Base-by-base conservation (phyloP, 2,888 invertebrate species). In the Eurytoma adleriae region DNA sequence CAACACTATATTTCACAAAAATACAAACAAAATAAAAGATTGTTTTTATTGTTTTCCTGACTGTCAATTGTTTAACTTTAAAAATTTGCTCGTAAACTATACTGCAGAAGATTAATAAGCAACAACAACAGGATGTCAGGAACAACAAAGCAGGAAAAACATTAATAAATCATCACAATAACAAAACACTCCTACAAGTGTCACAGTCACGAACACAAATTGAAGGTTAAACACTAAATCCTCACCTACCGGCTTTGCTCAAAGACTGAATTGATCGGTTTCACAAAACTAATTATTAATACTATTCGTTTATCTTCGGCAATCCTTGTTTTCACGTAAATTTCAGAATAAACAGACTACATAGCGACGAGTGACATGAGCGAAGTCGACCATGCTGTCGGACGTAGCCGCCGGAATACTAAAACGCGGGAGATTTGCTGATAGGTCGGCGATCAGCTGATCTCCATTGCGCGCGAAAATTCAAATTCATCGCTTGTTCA, bases 391-490 rank as follows among this genome's bases (percentile, higher is more conserved):
- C 64, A n/a, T n/a, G 30, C 64, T 64, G 40, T n/a, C n/a, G 57
- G 57, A 59, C 20, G 20, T 1, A 61, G 24, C 27, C 62, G 30
- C n/a, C 0, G 62, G 1, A 30, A 13, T 0, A n/a, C 64, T 0
- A 48, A 79, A 73, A 24, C 54, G 79, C 79, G 79, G 79, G 79
- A 79, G 20, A 16, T 5, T 13, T 5, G 2, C 5, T 24, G 69
- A 79, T 79, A 69, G 79, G 79, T 50, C 16, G 1, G 5, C 12
- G 0, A 40, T 3, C 18, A 48, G 48, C 24, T 64, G 64, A 62
- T 27, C 54, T 40, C 18, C 7, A 0, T 18, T 4, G 20, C 52
- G 73, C 79, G 73, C 57, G 40, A 62, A 67, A 48, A 62, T 74
- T 79, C 56, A 57, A 73, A 74, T 57, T 14, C 10, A 48, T 16